Percentiles rank a stretch among this genome's conserved stretches.
Evolutionary conservation across 2,888 invertebrate genomes (phyloP).

Genomic region (Cantharis lateralis): DNA sequence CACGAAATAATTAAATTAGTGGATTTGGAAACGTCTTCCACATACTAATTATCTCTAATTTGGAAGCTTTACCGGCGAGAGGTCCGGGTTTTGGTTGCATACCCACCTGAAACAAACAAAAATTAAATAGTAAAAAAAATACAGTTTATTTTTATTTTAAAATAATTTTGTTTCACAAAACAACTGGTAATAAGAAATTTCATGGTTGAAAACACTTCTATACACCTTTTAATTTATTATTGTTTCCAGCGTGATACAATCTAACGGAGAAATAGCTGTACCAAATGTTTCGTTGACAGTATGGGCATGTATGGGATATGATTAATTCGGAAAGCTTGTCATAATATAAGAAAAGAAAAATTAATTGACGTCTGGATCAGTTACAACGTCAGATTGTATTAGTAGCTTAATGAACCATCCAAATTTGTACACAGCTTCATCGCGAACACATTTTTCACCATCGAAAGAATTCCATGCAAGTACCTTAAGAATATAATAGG

Average conservation of each 20-base stretch:
- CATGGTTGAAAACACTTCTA: slow-evolving; percentile 21
- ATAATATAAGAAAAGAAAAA: slow-evolving; percentile 34
- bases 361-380: slow-evolving; percentile 34
- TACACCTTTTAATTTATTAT: slow-evolving; percentile 23
- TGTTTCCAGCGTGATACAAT: slow-evolving; percentile 26
- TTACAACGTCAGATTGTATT: slow-evolving; percentile 23
- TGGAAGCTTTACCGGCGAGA: not conserved
- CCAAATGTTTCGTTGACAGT: slow-evolving; percentile 26
- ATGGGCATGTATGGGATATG: slow-evolving; percentile 25
- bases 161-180: slow-evolving; percentile 7
- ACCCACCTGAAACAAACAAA: not conserved
- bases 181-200: slow-evolving; percentile 25
- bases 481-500: too few species aligned
- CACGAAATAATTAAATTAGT: not conserved
- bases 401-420: not conserved
- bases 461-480: not conserved
- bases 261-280: slow-evolving; percentile 26
- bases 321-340: slow-evolving; percentile 32
- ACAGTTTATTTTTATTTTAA: not conserved
- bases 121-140: not conserved
- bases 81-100: not conserved
- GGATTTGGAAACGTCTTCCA: not conserved
- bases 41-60: not conserved
- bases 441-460: not conserved
- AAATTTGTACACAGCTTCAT: not conserved